Evolutionary conservation across 2,113 vertebrate species (phyloP).

Genomic region (Alethe diademata): DNA sequence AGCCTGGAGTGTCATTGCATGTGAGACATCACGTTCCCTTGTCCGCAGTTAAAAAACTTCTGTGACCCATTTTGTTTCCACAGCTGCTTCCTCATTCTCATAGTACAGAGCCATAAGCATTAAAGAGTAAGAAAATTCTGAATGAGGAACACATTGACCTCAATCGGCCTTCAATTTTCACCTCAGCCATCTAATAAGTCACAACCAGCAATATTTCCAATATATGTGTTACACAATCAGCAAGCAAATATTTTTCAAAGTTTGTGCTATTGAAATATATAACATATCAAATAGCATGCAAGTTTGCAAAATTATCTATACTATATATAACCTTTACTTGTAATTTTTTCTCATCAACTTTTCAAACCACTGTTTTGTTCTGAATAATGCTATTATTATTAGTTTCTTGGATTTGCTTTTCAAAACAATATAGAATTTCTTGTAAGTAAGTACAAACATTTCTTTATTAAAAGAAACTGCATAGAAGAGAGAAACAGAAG

Average conservation of each 20-base stretch:
- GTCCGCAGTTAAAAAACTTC: neutral
- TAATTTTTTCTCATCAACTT: neutral
- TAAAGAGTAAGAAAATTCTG: neutral
- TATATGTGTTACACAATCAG: neutral
- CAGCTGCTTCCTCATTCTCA: neutral
- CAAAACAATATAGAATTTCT: neutral
- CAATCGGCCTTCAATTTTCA: neutral
- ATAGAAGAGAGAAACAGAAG: neutral
- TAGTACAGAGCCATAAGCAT: neutral
- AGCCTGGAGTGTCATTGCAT: neutral
- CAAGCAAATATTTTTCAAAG: neutral
- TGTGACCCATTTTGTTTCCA: neutral
- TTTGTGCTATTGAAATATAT: neutral
- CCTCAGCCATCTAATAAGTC: neutral
- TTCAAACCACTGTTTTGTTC: neutral
- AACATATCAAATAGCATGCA: neutral
- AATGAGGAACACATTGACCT: neutral
- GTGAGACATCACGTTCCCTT: neutral
- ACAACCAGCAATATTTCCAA: neutral
- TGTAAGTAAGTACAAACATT: neutral
- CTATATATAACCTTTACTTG: neutral
- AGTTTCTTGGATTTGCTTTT: conserved; percentile 10
- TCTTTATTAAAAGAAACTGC: conserved; percentile 17
- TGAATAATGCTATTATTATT: neutral
- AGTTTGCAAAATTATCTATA: neutral